phyloP scores from a whole-genome alignment of 1,140 invertebrate genomes.

The Holotrichia oblita region DNA sequence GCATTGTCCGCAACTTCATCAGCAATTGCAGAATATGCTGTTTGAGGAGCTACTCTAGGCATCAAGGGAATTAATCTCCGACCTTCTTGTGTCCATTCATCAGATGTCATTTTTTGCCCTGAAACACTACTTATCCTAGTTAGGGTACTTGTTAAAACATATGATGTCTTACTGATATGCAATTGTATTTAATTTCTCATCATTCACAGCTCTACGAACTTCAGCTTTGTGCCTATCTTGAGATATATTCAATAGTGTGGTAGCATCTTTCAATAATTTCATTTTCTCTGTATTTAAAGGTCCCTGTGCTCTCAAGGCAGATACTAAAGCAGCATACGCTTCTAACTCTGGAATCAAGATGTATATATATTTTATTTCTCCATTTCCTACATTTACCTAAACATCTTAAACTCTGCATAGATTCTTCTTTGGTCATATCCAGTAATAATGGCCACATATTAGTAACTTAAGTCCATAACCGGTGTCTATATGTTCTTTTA shows the following conservation, averaged over 20 bases:
- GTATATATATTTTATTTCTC: conserved; percentile 37
- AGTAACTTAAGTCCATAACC: conserved; percentile 42
- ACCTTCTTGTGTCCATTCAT: conserved; percentile 89
- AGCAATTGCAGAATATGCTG: conserved; percentile 85
- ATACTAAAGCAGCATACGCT: conserved; percentile 88
- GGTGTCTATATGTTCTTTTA: neutral
- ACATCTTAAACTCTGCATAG: conserved; percentile 83
- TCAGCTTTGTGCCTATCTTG: conserved; percentile 91
- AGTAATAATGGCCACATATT: conserved; percentile 77
- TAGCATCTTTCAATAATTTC: conserved; percentile 83
- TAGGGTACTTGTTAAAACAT: conserved; percentile 38
- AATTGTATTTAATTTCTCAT: conserved; percentile 87
- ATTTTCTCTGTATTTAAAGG: conserved; percentile 84
- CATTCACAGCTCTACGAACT: conserved; percentile 88
- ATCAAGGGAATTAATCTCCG: conserved; percentile 82
- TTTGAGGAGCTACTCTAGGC: conserved; percentile 82
- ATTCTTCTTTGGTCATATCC: conserved; percentile 85
- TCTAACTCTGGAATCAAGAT: conserved; percentile 77
- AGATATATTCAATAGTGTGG: conserved; percentile 84
- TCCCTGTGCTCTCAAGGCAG: conserved; percentile 91
- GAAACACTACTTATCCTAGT: conserved; percentile 68
- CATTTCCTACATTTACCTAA: conserved; percentile 70
- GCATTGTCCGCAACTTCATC: conserved; percentile 70
- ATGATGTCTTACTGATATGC: conserved; percentile 78
- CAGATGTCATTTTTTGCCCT: conserved; percentile 76